Percentiles rank a stretch among this genome's conserved stretches.
Evolutionary conservation across 2,113 vertebrate species (phyloP).

Genomic region (Rhynchomys soricoides): DNA sequence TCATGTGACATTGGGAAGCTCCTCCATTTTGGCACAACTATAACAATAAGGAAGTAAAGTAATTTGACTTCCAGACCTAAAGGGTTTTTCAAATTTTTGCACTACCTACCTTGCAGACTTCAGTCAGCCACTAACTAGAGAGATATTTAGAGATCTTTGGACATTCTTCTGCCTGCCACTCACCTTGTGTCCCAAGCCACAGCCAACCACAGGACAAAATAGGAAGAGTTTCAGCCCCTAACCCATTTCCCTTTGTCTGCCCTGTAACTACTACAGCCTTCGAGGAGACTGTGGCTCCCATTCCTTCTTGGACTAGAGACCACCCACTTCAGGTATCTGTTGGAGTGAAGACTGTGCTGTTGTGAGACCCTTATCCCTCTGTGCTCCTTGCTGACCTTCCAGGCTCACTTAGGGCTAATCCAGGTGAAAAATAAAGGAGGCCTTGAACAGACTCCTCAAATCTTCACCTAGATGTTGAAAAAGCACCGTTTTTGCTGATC

Average conservation of each 20-base stretch:
- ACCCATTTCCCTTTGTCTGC: not conserved
- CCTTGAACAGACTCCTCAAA: not conserved
- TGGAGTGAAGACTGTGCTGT: not conserved
- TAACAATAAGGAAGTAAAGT: not conserved
- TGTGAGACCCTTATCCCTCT: not conserved
- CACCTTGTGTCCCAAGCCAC: not conserved
- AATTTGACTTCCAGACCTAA: not conserved
- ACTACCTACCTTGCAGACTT: no score
- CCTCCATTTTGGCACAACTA: not conserved
- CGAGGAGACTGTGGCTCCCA: not conserved
- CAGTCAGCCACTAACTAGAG: not conserved
- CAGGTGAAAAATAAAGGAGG: not conserved
- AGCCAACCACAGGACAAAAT: not conserved
- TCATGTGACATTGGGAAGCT: no score
- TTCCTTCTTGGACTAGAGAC: not conserved
- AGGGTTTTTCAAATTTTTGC: not conserved
- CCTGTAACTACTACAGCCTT: no score
- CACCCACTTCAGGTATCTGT: not conserved
- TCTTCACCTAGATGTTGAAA: constrained; percentile 32
- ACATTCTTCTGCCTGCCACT: not conserved
- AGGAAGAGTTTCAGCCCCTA: not conserved
- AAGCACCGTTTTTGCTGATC: not conserved
- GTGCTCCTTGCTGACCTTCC: not conserved
- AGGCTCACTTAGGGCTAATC: not conserved
- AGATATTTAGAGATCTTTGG: no score